phyloP scores from a whole-genome alignment of 2,888 invertebrate genomes.

The Teleogryllus oceanicus region DNA sequence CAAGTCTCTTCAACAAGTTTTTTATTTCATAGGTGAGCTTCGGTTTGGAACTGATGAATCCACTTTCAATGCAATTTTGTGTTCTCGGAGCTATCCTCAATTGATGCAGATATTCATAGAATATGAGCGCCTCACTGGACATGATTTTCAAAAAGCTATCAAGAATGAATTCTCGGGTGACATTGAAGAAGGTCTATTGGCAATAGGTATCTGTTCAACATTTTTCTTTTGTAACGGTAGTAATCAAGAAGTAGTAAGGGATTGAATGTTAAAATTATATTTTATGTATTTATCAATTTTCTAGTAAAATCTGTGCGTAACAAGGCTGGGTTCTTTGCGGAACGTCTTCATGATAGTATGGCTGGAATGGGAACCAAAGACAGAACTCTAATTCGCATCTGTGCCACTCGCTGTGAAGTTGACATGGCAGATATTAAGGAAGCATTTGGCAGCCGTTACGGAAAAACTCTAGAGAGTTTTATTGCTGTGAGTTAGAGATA shows the following conservation, averaged over 20 bases:
- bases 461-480: constrained; percentile 72
- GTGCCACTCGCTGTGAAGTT: constrained; percentile 78
- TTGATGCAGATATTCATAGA: constrained; percentile 60
- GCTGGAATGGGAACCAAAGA: constrained; percentile 88
- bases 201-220: constrained; percentile 56
- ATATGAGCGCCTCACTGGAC: constrained; percentile 73
- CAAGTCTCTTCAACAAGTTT: no score
- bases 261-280: not conserved
- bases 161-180: constrained; percentile 83
- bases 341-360: constrained; percentile 81
- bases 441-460: constrained; percentile 70
- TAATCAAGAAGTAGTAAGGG: not conserved
- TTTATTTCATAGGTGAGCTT: constrained; percentile 50
- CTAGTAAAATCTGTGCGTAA: constrained; percentile 74
- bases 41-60: constrained; percentile 81
- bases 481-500: constrained; percentile 60
- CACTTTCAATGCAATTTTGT: constrained; percentile 77
- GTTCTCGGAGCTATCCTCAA: constrained; percentile 71
- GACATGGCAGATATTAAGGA: constrained; percentile 82
- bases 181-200: constrained; percentile 70
- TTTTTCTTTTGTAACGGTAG: not conserved
- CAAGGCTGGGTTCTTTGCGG: constrained; percentile 79
- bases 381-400: constrained; percentile 75
- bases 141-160: constrained; percentile 74
- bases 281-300: constrained; percentile 35